Base-by-base conservation (phyloP, 2,797 vertebrate genomes). In the Takifugu ocellatus region DNA sequence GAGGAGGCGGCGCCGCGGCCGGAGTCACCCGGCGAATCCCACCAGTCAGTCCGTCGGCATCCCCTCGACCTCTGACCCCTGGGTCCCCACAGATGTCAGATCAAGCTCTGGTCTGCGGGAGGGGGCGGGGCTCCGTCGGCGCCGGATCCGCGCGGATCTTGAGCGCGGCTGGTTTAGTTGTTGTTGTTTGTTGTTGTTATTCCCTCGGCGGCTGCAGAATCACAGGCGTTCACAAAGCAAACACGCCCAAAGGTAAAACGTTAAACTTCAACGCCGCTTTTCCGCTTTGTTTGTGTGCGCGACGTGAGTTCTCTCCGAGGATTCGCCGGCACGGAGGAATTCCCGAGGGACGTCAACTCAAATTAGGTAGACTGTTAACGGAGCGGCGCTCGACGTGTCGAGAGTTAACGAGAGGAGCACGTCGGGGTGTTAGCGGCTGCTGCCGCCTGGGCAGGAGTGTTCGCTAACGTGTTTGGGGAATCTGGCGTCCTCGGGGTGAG, bases 21-120 rank as follows among this genome's bases (percentile, higher is more conserved):
- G 33, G 8, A 33, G 8, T 2, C 2, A 1, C 11, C 33, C 10
- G 8, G 33, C 10, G 33, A 33, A 33, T 33, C 5, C 8, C 33
- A 2, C 8, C 16, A 63, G 67, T 74, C 76, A 77, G 49, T 82
- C 80, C 75, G 51, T 79, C 75, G 79, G 42, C 63, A 75, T 78
- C 71, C 76, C 80, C 74, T 77, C 56, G 26, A 71, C 76, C 73
- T 68, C 49, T 78, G 67, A 56, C 79, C 81, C 76, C 61, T 76
- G 59, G 70, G 42, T 74, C 72, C 69, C 77, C 6, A 11, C 54
- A 70, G 82, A 83, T 77, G 55, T 70, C 66, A 66, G 65, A 66
- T 51, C 55, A 54, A 33, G 24, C 51, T 54, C 48, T 16, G 9
- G 25, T 2, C 25, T 26, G 10, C 27, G 25, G 9, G 3, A 21